Conservation (phyloP, 2,888 invertebrate genomes). For the Eulithis prunata region DNA sequence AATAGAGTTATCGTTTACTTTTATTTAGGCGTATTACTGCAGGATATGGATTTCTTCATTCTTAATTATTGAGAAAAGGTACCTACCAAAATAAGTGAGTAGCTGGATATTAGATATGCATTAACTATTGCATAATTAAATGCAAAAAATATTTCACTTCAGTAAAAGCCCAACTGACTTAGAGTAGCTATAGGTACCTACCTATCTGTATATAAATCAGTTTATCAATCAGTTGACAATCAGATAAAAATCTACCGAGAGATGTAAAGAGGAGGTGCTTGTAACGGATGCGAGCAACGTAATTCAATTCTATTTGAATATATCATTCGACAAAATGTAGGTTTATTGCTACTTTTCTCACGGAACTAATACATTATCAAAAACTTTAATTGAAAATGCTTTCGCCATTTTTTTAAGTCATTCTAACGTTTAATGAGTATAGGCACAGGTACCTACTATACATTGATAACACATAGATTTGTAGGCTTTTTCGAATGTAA, state of each 20-base stretch:
- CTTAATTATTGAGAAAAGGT: background rate
- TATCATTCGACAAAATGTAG: constrained; percentile 81
- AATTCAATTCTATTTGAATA: constrained; percentile 82
- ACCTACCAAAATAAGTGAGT: background rate
- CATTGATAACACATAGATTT: background rate
- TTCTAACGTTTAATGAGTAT: constrained; percentile 51
- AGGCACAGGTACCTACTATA: background rate
- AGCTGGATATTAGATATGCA: too few relatives aligned
- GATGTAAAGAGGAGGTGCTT: constrained; percentile 71
- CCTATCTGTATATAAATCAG: constrained; percentile 67
- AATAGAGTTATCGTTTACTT: constrained; percentile 46
- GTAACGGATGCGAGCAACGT: constrained; percentile 78
- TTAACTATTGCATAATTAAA: too few relatives aligned
- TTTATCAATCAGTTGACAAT: constrained; percentile 76
- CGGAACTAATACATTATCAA: constrained; percentile 82
- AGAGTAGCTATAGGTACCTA: constrained; percentile 41
- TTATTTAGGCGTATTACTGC: background rate
- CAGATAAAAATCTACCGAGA: constrained; percentile 73
- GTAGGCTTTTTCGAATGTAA: constrained; percentile 7
- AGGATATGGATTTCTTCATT: background rate
- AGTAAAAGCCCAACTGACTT: constrained; percentile 21
- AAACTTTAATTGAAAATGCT: constrained; percentile 77
- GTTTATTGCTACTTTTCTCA: constrained; percentile 84
- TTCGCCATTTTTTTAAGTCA: constrained; percentile 75
- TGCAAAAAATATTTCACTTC: background rate